phyloP scores from a whole-genome alignment of 2,797 vertebrate species.

The Florisuga fusca region DNA sequence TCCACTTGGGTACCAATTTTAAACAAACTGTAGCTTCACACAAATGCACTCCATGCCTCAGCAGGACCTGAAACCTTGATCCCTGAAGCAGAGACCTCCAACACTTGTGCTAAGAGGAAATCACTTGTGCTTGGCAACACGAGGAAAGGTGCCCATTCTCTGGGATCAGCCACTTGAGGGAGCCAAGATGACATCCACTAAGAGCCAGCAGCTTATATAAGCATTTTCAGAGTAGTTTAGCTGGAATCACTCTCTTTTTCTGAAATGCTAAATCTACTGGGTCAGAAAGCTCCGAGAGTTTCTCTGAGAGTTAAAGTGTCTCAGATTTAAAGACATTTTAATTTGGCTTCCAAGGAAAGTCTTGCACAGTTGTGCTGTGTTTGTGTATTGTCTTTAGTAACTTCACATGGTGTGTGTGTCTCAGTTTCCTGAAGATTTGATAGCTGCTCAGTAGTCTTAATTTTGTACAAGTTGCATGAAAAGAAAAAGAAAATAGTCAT shows the following conservation, averaged over 20 bases:
- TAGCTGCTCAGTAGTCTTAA: background rate
- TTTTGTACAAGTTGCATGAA: background rate
- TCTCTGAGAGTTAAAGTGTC: background rate
- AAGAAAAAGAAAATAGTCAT: background rate
- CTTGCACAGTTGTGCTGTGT: background rate
- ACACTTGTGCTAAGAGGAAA: background rate
- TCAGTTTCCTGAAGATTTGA: background rate
- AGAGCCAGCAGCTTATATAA: background rate
- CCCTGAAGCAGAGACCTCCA: background rate
- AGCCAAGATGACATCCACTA: background rate
- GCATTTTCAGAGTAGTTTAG: background rate
- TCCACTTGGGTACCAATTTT: too few relatives aligned
- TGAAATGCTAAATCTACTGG: background rate
- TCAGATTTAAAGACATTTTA: background rate
- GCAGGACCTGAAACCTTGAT: background rate
- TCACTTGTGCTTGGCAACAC: fast-evolving
- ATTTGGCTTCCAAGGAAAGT: background rate
- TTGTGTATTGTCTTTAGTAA: background rate
- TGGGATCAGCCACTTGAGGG: conserved; percentile 36
- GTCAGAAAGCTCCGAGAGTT: background rate
- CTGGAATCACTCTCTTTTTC: background rate
- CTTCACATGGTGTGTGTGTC: background rate
- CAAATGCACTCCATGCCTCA: fast-evolving
- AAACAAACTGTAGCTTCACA: background rate
- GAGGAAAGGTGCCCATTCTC: background rate